phyloP scores from a whole-genome alignment of 2,888 invertebrate species.

The Carterocephalus palaemon region DNA sequence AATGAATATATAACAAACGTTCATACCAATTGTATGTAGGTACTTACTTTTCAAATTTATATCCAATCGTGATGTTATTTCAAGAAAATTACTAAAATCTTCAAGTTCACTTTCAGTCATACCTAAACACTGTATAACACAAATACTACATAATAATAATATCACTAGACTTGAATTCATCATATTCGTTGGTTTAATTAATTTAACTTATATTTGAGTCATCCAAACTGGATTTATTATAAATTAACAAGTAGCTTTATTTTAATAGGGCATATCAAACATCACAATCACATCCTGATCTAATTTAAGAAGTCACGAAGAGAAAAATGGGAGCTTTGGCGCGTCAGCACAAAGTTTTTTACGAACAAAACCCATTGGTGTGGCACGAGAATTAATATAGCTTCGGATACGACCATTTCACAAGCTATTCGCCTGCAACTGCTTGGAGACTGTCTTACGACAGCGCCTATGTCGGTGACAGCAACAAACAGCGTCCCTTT shows the following conservation, averaged over 20 bases:
- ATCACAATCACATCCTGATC: conserved; percentile 17
- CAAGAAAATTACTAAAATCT: conserved; percentile 64
- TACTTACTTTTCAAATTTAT: conserved; percentile 68
- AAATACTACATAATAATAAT: conserved; percentile 46
- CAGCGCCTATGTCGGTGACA: conserved; percentile 47
- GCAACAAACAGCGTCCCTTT: conserved; percentile 42
- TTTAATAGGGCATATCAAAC: conserved; percentile 27
- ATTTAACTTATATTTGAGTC: no score
- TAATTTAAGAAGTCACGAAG: conserved; percentile 1
- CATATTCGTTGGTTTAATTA: conserved; percentile 39
- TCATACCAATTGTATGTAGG: no score
- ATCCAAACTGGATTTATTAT: not conserved
- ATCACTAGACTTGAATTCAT: conserved; percentile 48
- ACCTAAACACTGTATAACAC: conserved; percentile 54
- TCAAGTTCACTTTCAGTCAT: conserved; percentile 61
- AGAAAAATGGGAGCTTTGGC: conserved; percentile 32
- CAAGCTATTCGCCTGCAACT: conserved; percentile 68
- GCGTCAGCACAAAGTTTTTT: conserved; percentile 55
- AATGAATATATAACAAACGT: no score
- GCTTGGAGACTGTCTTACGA: conserved; percentile 55
- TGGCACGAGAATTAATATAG: conserved; percentile 72
- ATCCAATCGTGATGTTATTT: conserved; percentile 64
- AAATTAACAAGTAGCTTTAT: conserved; percentile 22
- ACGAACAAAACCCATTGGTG: conserved; percentile 65
- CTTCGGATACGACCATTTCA: conserved; percentile 76